A percentile compares a stretch with the other conserved stretches of the same genome.
Evolutionary conservation across 2,113 vertebrate species (phyloP).

Genomic region (Saccopteryx leptura): DNA sequence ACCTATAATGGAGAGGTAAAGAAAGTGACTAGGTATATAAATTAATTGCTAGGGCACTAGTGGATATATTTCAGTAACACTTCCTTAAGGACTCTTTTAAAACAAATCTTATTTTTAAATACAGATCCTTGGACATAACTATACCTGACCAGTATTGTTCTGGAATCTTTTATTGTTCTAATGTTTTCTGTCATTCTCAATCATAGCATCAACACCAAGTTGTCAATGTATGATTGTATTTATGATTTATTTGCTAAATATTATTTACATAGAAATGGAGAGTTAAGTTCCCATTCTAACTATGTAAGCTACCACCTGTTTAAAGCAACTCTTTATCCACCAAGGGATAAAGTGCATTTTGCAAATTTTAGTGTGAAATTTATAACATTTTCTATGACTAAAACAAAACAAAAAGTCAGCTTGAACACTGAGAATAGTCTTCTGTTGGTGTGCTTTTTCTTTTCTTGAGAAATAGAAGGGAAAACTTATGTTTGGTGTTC

Average conservation of each 20-base stretch:
- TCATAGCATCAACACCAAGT: neutral
- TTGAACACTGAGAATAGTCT: neutral
- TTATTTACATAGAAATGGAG: neutral
- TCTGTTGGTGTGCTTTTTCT: neutral
- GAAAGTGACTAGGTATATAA: neutral
- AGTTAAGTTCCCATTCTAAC: neutral
- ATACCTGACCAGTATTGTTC: neutral
- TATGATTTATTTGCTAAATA: neutral
- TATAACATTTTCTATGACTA: neutral
- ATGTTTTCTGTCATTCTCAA: neutral
- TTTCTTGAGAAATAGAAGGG: neutral
- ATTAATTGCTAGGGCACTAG: neutral
- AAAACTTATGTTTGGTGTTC: neutral
- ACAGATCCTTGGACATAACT: neutral
- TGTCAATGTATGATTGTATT: neutral
- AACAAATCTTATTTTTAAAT: neutral
- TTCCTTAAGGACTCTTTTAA: neutral
- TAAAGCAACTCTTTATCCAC: neutral
- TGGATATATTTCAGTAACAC: neutral
- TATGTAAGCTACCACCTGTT: neutral
- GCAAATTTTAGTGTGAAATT: neutral
- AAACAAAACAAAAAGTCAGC: neutral
- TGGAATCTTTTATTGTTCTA: neutral
- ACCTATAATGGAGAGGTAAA: neutral
- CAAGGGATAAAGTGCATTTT: neutral